Evolutionary conservation across 2,113 vertebrate species (phyloP), one percentile per base, ranked within the genome.

Genomic region (Aptenodytes forsteri): DNA sequence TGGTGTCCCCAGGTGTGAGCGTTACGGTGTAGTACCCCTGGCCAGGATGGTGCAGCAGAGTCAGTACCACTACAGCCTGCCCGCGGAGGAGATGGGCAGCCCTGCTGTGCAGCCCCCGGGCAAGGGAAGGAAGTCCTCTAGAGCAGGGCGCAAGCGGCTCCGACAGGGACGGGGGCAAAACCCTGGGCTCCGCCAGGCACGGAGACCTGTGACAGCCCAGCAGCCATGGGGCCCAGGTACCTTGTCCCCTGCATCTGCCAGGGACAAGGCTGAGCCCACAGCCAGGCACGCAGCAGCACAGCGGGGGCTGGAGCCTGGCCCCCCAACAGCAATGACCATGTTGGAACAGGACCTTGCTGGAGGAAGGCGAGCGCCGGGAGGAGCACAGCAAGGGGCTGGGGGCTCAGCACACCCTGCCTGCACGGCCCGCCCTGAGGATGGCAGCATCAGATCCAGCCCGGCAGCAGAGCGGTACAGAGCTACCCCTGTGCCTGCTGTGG

Each of bases 41-140:
- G 98, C 98, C 87, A 97, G 91, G 79, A 83, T 98, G 55, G 93
- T 97, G 80, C 91, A 95, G 58, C 97, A 97, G 69, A 96, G 59
- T 20, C 71, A 52, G 38, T 98, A 98, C 65, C 89, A 93, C 17
- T 29, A 89, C 59, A 36, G 84, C 91, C 59, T 86, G 46, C 34
- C 83, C 0, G 1, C 0, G 0, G 64, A 65, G 27, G 47, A 73
- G 72, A 22, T 1, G 13, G 36, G 40, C 47, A 59, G 65, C 12
- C 18, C 5, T 2, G 11, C 59, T 11, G 7, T 7, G 15, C 47
- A 18, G 47, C 18, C 32, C 38, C 16, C 0, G 0, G 27, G 36
- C 44, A 83, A 61, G n/a, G 73, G 81, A 36, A 49, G 13, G 40
- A 95, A 90, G 59, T 16, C 46, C 16, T 70, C 75, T 6, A 50